A percentile compares a stretch with the other conserved stretches of the same genome.
Conservation (phyloP, 1,140 invertebrate species). For the Carcinoscorpius rotundicauda region DNA sequence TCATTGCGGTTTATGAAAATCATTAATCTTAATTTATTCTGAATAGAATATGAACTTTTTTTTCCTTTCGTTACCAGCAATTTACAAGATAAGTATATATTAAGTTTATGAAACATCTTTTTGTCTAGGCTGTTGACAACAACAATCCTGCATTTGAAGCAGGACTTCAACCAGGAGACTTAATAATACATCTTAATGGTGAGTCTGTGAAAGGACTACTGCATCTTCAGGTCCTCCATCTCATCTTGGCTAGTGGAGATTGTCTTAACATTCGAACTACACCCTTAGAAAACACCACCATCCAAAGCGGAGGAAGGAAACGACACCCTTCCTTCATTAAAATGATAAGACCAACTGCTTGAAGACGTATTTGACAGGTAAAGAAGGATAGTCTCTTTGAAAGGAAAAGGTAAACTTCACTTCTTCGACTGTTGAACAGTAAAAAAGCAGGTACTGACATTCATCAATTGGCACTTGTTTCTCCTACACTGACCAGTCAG, state of each 20-base stretch:
- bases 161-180: constrained; percentile 77
- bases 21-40: too few relatives aligned
- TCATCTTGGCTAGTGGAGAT: constrained; percentile 75
- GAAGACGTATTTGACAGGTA: constrained; percentile 17
- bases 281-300: constrained; percentile 87
- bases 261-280: constrained; percentile 81
- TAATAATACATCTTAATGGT: constrained; percentile 94
- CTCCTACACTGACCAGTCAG: constrained; percentile 26
- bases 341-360: constrained; percentile 43
- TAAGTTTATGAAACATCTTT: not conserved
- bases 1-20: too few relatives aligned
- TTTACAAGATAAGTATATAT: too few relatives aligned
- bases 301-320: constrained; percentile 62
- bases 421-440: constrained; percentile 77
- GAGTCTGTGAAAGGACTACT: constrained; percentile 85
- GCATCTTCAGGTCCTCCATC: constrained; percentile 83
- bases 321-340: constrained; percentile 61
- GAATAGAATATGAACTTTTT: too few relatives aligned
- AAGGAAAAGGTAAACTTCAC: constrained; percentile 71
- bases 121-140: constrained; percentile 68
- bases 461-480: constrained; percentile 44
- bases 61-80: too few relatives aligned
- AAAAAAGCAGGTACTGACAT: constrained; percentile 74
- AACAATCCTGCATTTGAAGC: constrained; percentile 91
- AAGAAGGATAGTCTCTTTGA: constrained; percentile 45